Evolutionary conservation across 2,888 invertebrate genomes (phyloP).

Genomic region (Elegia similella): DNA sequence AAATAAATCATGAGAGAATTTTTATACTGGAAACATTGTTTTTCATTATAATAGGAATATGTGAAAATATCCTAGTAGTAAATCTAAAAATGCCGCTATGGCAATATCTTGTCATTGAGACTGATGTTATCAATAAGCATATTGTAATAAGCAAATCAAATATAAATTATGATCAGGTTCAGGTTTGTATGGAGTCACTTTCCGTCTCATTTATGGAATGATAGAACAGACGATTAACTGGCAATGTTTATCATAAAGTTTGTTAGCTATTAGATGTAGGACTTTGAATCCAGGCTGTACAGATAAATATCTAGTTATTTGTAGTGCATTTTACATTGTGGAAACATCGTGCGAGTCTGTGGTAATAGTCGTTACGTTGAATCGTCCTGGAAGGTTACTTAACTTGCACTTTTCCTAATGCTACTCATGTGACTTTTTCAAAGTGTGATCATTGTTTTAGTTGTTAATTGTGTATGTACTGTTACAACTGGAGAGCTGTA

Average conservation of each 20-base stretch:
- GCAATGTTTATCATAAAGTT: conserved; percentile 65
- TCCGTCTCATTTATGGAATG: conserved; percentile 42
- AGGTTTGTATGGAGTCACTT: conserved; percentile 35
- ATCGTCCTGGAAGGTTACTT: conserved; percentile 55
- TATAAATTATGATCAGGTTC: conserved; percentile 33
- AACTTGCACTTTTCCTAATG: conserved; percentile 45
- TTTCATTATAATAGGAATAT: conserved; percentile 56
- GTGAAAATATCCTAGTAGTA: conserved; percentile 53
- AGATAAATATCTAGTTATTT: conserved; percentile 73
- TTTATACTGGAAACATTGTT: conserved; percentile 48
- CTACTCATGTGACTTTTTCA: conserved; percentile 30
- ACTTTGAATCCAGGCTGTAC: conserved; percentile 77
- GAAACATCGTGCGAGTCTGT: conserved; percentile 64
- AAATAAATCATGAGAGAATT: conserved; percentile 58
- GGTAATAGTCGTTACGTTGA: conserved; percentile 67
- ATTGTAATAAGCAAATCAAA: conserved; percentile 35
- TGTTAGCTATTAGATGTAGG: conserved; percentile 76
- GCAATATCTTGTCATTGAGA: conserved; percentile 66
- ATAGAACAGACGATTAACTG: conserved; percentile 47
- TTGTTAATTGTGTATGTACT: conserved; percentile 19
- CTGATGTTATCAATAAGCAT: conserved; percentile 73
- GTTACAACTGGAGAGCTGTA: conserved; percentile 18
- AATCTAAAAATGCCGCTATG: conserved; percentile 46
- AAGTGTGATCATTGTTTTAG: conserved; percentile 28
- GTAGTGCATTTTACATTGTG: conserved; percentile 78